Evolutionary conservation across 2,797 vertebrate genomes (phyloP), one percentile per base, ranked within the genome.

Genomic region (Sternotherus odoratus): DNA sequence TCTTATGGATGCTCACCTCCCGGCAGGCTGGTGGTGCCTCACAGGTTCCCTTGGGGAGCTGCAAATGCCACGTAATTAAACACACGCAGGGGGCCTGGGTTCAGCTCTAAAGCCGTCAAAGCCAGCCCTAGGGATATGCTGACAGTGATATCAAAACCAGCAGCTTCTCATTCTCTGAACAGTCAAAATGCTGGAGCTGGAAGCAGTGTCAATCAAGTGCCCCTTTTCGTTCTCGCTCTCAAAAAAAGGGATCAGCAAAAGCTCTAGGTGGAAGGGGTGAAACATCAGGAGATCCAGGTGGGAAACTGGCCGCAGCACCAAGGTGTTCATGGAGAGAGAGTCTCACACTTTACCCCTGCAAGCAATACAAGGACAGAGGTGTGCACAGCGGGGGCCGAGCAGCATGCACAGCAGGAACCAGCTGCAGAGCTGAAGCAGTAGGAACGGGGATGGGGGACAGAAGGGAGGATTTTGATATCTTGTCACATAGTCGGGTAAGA

Each of bases 331-430:
- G 91, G n/a, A 51, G 57, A 36, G 90, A 9, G 54, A 30, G 46
- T 82, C 85, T 82, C 75, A 74, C 79, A 9, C 81, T 9, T 75
- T 77, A 79, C 74, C 21, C 23, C 23, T 79, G 91, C 43, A 84
- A 8, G 66, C 81, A 93, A 89, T 43, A 74, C 0, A 0, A 43
- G 95, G 26, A 88, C 88, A 86, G 53, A 93, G 91, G 88, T 57
- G 60, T 79, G 78, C 48, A 82, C 84, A 74, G 91, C 49, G 95
- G 33, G 72, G 46, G 86, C 60, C 69, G 91, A 87, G 84, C 3
- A 1, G 91, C 96, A 97, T 95, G 95, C 97, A 86, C 60, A 90
- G 89, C 82, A 95, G 93, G 93, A 39, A 86, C 90, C 83, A 91
- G 91, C 89, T 91, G 49, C 28, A 23, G 89, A 95, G 94, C 77